These are phyloP conservation scores for Enteromius afrohamiltoni DNA, from an alignment of 2,797 vertebrate genomes.

Conservation along the genomic window DNA sequence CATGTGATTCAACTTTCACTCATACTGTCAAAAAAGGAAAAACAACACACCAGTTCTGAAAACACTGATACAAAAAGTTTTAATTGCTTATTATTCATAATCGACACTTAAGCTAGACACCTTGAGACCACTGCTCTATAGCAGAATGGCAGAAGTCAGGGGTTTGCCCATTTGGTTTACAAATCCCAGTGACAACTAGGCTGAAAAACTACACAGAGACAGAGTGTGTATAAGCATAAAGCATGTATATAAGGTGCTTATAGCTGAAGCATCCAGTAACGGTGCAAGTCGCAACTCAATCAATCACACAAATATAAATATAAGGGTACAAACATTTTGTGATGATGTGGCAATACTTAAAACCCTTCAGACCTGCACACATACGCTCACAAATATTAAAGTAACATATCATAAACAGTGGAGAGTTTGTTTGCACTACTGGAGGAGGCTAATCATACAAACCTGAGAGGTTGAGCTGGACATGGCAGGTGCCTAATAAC, in stretches of 20 bases:
- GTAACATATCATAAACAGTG: conserved; percentile 33
- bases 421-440: conserved; percentile 41
- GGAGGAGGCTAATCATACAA: conserved; percentile 23
- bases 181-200: conserved; percentile 27
- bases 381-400: conserved; percentile 13
- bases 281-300: background rate
- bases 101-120: background rate
- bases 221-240: background rate
- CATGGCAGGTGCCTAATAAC: conserved; percentile 53
- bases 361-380: background rate
- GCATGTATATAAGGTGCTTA: conserved; percentile 13
- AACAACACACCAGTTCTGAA: background rate
- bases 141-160: conserved; percentile 27
- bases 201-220: conserved; percentile 8
- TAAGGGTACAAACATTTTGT: conserved; percentile 9
- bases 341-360: conserved; percentile 29
- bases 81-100: background rate
- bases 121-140: background rate
- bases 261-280: background rate
- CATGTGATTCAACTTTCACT: conserved; percentile 29
- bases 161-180: conserved; percentile 26
- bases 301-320: conserved; percentile 21
- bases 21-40: conserved; percentile 12
- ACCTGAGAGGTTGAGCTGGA: conserved; percentile 14
- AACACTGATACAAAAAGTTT: conserved; percentile 10